A percentile compares a stretch with the other conserved stretches of the same genome.
Evolutionary conservation across 92 coral and sea anemone species (phyloP).

Genomic region (Zoanthus solanderi): DNA sequence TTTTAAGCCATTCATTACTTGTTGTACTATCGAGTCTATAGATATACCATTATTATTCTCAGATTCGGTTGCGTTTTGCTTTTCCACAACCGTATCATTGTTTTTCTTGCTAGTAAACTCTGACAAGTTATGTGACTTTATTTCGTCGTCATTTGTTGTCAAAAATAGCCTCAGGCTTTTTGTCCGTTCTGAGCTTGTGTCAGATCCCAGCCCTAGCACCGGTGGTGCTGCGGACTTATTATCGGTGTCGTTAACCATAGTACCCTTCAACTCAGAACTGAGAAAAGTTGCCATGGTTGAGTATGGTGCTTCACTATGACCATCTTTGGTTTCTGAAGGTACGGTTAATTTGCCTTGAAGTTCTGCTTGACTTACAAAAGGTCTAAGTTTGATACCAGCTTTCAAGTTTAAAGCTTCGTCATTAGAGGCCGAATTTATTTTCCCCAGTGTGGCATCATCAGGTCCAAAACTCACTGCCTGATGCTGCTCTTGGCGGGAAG

Average conservation of each 20-base stretch:
- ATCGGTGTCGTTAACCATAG: slow-evolving; percentile 10
- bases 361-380: neutral
- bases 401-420: slow-evolving; percentile 4
- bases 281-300: neutral
- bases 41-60: neutral
- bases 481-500: neutral
- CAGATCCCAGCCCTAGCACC: slow-evolving; percentile 13
- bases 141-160: slow-evolving; percentile 37
- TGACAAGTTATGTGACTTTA: neutral
- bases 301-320: neutral
- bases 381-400: neutral
- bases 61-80: neutral
- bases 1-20: slow-evolving; percentile 27
- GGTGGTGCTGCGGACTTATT: slow-evolving; percentile 13
- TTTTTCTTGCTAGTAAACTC: neutral
- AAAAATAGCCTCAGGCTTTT: slow-evolving; percentile 20
- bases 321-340: neutral
- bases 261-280: slow-evolving; percentile 12
- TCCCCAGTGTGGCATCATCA: slow-evolving; percentile 24
- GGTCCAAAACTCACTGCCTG: neutral
- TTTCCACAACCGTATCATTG: neutral
- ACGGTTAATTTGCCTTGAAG: slow-evolving; percentile 16
- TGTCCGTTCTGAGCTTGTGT: slow-evolving; percentile 8
- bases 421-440: slow-evolving; percentile 28
- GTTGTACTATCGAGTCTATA: slow-evolving; percentile 17